Percentiles rank a stretch among this genome's conserved stretches.
These are phyloP conservation scores for Eurytoma californica DNA, from an alignment of 2,888 invertebrate species.

Conservation along the genomic window DNA sequence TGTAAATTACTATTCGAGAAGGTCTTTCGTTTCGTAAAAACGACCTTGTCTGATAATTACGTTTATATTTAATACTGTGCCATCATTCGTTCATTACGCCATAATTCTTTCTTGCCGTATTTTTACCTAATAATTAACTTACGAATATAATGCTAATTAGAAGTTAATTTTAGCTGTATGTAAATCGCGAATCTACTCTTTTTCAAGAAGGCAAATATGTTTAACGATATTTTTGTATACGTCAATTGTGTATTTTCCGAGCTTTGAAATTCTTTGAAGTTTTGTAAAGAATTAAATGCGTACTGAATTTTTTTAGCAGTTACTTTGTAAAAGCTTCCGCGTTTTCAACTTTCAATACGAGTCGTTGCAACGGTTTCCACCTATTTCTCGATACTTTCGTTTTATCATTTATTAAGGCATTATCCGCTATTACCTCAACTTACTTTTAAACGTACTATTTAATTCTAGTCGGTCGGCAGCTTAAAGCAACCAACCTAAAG, in stretches of 20 bases:
- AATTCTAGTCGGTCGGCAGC: conserved; percentile 55
- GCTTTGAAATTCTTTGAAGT: not conserved
- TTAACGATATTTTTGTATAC: conserved; percentile 8
- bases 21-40: not conserved
- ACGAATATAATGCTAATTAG: conserved; percentile 25
- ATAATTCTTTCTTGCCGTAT: conserved; percentile 48
- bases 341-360: conserved; percentile 7
- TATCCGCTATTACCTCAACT: conserved; percentile 45
- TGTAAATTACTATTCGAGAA: conserved; percentile 3
- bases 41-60: not conserved
- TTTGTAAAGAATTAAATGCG: not conserved
- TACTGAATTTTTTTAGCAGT: not conserved
- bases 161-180: conserved; percentile 16
- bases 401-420: conserved; percentile 37
- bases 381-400: conserved; percentile 27
- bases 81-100: conserved; percentile 48
- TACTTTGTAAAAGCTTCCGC: not conserved
- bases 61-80: conserved; percentile 42
- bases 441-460: conserved; percentile 40
- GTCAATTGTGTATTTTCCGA: not conserved
- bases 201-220: too few relatives aligned
- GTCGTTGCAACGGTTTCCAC: conserved; percentile 33
- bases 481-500: conserved; percentile 44
- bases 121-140: conserved; percentile 18
- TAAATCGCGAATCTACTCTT: not conserved